Evolutionary conservation across 2,797 vertebrate genomes (phyloP).

Genomic region (Pseudochirops cupreus): DNA sequence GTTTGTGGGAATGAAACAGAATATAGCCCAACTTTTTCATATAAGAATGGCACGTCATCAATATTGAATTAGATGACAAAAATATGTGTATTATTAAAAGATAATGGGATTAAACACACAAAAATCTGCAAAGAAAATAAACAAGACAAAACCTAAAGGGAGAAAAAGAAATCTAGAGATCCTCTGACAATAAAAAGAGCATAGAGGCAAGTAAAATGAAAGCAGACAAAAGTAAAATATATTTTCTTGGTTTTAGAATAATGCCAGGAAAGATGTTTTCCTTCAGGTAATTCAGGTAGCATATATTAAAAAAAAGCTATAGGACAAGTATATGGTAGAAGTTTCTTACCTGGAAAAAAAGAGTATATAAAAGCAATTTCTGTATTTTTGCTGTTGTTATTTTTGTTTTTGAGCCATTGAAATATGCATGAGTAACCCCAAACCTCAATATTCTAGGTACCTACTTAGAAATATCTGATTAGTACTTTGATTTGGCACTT

Average conservation of each 20-base stretch:
- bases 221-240: not conserved
- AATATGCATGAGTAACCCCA: not conserved
- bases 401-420: not conserved
- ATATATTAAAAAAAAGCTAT: not conserved
- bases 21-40: not conserved
- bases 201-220: slow-evolving; percentile 23
- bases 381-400: not conserved
- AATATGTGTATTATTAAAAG: not conserved
- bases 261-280: not conserved
- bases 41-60: slow-evolving; percentile 3
- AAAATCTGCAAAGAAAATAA: not conserved
- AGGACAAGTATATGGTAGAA: not conserved
- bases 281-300: not conserved
- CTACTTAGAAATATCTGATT: not conserved
- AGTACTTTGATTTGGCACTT: not conserved
- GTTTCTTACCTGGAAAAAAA: not conserved
- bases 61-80: slow-evolving; percentile 3
- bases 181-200: not conserved
- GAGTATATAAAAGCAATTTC: not conserved
- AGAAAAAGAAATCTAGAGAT: not conserved
- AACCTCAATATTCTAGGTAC: not conserved
- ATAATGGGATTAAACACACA: slow-evolving; percentile 10
- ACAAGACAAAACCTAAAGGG: slow-evolving; percentile 5
- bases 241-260: not conserved
- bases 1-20: not conserved